Evolutionary conservation across 2,888 invertebrate genomes (phyloP), one percentile per base, ranked within the genome.

Genomic region (Epinotia bilunana): DNA sequence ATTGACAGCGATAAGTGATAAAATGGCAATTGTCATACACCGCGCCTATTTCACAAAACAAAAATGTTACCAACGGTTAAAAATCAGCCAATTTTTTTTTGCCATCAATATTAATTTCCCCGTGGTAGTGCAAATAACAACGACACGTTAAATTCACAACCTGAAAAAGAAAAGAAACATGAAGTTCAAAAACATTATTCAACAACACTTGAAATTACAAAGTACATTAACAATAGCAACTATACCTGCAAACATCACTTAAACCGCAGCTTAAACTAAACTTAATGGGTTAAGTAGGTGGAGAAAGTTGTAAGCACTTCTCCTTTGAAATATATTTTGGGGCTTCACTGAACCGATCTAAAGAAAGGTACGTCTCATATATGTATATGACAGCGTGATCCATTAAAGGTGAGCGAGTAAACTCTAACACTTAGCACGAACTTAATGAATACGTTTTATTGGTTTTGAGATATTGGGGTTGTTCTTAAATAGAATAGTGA

Each of bases 291-390:
- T 88, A 88, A 86, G 84, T 84, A 86, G 87, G 86, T 85, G 83
- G 83, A 83, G 82, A 83, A 84, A 86, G 83, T 83, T 84, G 81
- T 83, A 83, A 85, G 84, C 83, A 81, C 81, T 83, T 79, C 82
- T 83, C 84, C 87, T 89, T 87, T 88, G 87, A 89, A 85, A 87
- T 86, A 86, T 84, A 86, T 87, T 87, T 86, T 83, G 83, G 83
- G 81, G 80, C 82, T 85, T 80, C 82, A 80, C 76, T 83, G 81
- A 82, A 83, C 82, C 83, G 80, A 78, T 81, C 78, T 68, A 77
- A 74, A 76, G 78, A 79, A 81, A 78, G 79, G 82, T 81, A 73
- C 68, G 39, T 65, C 57, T 76, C 67, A 23, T 63, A 49, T 69
- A 49, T 63, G 68, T 73, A 76, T 71, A 76, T 76, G 62, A 74